Percentiles rank a stretch among this genome's conserved stretches.
phyloP scores from a whole-genome alignment of 2,797 vertebrate species.

The Spinus pinus region DNA sequence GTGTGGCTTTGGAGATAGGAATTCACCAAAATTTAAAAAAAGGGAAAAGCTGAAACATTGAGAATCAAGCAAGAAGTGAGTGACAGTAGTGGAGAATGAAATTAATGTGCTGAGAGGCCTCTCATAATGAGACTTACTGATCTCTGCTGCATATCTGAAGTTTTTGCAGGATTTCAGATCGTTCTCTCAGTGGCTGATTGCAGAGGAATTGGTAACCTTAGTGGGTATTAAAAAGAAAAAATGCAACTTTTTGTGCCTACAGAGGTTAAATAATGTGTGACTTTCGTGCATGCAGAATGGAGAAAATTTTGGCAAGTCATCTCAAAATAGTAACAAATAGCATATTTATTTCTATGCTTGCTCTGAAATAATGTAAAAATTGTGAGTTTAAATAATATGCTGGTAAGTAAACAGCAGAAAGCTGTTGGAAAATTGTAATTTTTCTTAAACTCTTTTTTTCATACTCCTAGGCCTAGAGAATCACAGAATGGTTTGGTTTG shows the following conservation, averaged over 20 bases:
- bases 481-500: not conserved
- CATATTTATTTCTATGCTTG: not conserved
- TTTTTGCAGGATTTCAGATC: not conserved
- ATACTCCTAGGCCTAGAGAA: not conserved
- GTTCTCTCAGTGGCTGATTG: not conserved
- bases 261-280: not conserved
- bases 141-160: not conserved
- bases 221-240: not conserved
- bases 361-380: not conserved
- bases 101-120: not conserved
- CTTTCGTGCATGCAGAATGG: not conserved
- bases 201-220: not conserved
- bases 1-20: not conserved
- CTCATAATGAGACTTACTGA: not conserved
- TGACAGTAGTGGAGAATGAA: not conserved
- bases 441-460: not conserved
- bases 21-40: not conserved
- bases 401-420: not conserved
- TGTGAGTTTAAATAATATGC: not conserved
- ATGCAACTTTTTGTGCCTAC: not conserved
- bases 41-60: not conserved
- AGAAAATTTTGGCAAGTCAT: not conserved
- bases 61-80: not conserved
- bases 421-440: not conserved
- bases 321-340: not conserved